Evolutionary conservation across 2,888 invertebrate genomes (phyloP).

Genomic region (Scelioninae gen. 1): DNA sequence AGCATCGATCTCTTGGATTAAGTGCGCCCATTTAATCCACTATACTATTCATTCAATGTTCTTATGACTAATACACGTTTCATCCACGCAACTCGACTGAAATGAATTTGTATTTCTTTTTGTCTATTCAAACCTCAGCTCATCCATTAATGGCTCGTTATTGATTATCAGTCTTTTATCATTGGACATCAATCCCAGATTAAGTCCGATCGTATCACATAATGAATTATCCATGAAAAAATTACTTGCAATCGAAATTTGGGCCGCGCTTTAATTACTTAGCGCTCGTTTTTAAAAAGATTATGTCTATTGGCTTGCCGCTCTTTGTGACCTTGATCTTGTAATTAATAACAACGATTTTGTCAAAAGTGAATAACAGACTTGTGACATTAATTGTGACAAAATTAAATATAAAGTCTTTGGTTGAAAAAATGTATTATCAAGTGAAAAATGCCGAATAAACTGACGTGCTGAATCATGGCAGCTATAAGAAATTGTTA

Average conservation of each 20-base stretch:
- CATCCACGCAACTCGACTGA: conserved; percentile 26
- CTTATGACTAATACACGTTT: conserved; percentile 24
- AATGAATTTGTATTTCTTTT: conserved; percentile 61
- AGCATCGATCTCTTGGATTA: conserved; percentile 45
- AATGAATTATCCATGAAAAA: conserved; percentile 55
- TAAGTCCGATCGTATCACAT: conserved; percentile 58
- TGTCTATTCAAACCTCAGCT: conserved; percentile 53
- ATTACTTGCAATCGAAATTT: conserved; percentile 60
- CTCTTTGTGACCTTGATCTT: not conserved
- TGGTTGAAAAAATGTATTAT: conserved; percentile 34
- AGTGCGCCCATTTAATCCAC: conserved; percentile 60
- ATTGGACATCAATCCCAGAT: conserved; percentile 58
- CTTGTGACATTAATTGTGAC: conserved; percentile 4
- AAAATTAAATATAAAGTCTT: conserved; percentile 14
- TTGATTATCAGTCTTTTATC: conserved; percentile 62
- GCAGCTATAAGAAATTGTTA: conserved; percentile 40
- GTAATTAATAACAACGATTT: conserved; percentile 10
- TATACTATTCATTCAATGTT: conserved; percentile 46
- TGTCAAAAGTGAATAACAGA: not conserved
- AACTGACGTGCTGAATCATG: conserved; percentile 36
- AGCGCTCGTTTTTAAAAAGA: conserved; percentile 34
- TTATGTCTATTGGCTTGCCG: not conserved
- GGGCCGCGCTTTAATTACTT: conserved; percentile 55
- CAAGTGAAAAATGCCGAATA: conserved; percentile 6
- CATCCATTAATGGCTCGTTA: conserved; percentile 61